A percentile compares a stretch with the other conserved stretches of the same genome.
These are phyloP conservation scores for Nycticryphes semicollaris DNA, from an alignment of 2,113 vertebrate genomes.

Conservation along the genomic window DNA sequence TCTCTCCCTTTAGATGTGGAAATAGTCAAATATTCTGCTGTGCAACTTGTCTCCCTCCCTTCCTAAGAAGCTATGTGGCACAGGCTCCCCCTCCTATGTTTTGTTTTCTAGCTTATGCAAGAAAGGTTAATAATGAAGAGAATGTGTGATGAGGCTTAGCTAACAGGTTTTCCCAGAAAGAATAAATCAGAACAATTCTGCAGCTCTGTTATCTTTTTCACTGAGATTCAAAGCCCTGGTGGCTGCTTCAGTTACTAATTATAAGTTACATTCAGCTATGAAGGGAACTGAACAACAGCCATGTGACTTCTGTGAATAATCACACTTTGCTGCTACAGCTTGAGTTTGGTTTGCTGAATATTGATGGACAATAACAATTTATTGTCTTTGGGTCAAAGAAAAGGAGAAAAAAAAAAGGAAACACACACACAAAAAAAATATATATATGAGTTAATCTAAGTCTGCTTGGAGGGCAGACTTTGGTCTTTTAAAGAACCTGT, in stretches of 20 bases:
- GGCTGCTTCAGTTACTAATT: conserved; percentile 41
- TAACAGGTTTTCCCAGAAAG: conserved; percentile 20
- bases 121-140: background rate
- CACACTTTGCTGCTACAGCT: background rate
- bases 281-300: background rate
- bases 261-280: conserved; percentile 31
- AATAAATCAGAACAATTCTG: conserved; percentile 25
- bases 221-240: conserved; percentile 14
- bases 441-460: background rate
- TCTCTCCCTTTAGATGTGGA: background rate
- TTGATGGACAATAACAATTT: background rate
- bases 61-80: background rate
- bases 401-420: too few species aligned
- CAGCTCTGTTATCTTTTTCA: background rate
- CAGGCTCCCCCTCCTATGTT: background rate
- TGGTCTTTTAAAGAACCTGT: too few species aligned
- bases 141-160: conserved; percentile 2
- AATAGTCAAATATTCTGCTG: background rate
- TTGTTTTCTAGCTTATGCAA: background rate
- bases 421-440: background rate
- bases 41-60: background rate
- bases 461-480: background rate
- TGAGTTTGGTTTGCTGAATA: background rate
- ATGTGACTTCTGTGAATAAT: background rate
- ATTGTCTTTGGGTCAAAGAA: background rate